Base-by-base conservation (phyloP, 2,113 vertebrate genomes). In the Phaethon lepturus region DNA sequence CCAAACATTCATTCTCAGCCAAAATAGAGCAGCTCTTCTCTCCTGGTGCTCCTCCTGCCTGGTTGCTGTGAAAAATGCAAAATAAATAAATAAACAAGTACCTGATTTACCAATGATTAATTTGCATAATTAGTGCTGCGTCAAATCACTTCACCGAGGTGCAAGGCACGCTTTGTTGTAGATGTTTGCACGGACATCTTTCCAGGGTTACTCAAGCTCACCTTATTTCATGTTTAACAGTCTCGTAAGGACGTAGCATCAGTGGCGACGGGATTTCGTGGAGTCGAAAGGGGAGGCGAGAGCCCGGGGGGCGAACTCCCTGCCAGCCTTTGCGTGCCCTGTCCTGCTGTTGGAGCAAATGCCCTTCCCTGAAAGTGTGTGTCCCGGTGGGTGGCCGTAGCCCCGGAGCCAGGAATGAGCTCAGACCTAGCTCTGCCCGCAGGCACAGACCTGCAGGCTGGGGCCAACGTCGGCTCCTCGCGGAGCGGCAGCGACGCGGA, bases 101-200 rank as follows among this genome's bases (percentile, higher is more conserved):
- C 69, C 78, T 82, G 45, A 86, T 91, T 67, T 93, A 91, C 83
- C 26, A 8, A 50, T 90, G 94, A 96, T 87, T 97, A 95, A 95
- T 97, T 96, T 97, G 89, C 95, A 91, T 88, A 93, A 88, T 97
- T 89, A 88, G 89, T 6, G 28, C 77, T 23, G 73, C 53, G 92
- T 92, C 66, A 62, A 58, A 79, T 92, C 78, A 25, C 91, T 73
- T 63, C 31, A 17, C 45, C 2, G 5, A 87, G 86, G 90, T 42
- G 91, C 79, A 26, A 89, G 78, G 55, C 44, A 6, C 6, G 1
- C 88, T 86, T 33, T 45, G 60, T 53, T 25, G 44, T n/a, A 49
- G 31, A 26, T 45, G 91, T 29, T 69, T 58, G 55, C 16, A 2
- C 3, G 35, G 81, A 29, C 52, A 19, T 4, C 42, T 49, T 63